A percentile compares a stretch with the other conserved stretches of the same genome.
Evolutionary conservation across 1,140 invertebrate genomes (phyloP).

Genomic region (Pseudomyrmex dendroicus): DNA sequence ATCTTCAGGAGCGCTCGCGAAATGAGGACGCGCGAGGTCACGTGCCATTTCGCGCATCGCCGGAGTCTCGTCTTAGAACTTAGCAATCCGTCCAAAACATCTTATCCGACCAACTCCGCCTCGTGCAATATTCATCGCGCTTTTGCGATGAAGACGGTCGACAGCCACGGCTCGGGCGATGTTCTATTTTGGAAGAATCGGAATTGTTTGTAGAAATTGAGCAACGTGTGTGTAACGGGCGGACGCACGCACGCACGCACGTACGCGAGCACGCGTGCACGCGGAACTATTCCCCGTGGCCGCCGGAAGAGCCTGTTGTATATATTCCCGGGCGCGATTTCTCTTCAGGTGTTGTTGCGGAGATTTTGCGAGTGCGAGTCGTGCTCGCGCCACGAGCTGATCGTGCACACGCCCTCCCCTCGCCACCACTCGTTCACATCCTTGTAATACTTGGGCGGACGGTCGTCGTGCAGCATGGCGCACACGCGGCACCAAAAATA

Average conservation of each 20-base stretch:
- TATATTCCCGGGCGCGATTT: conserved; percentile 2
- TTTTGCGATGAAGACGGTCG: too few species aligned
- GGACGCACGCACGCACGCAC: conserved; percentile 14
- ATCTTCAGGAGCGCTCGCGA: conserved; percentile 12
- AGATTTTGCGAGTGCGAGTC: conserved; percentile 44
- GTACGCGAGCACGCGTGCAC: conserved; percentile 1
- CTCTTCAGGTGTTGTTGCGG: conserved; percentile 67
- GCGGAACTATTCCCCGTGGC: conserved; percentile 2
- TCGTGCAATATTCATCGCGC: background rate
- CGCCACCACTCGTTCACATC: conserved; percentile 96
- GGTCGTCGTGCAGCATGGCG: conserved; percentile 93
- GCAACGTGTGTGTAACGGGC: conserved; percentile 41
- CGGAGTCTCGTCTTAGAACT: background rate
- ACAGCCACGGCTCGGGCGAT: background rate
- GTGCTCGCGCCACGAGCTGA: conserved; percentile 88
- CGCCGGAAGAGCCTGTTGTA: conserved; percentile 37
- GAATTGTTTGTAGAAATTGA: conserved; percentile 57
- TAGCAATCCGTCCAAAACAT: background rate
- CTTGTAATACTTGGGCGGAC: conserved; percentile 89
- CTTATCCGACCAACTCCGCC: background rate
- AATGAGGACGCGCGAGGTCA: conserved; percentile 15
- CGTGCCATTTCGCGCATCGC: background rate
- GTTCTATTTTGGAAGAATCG: conserved; percentile 49
- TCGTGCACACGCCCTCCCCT: conserved; percentile 89
- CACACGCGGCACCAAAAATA: conserved; percentile 98